These are phyloP conservation scores for Dinothrombium tinctorium DNA, from an alignment of 1,140 invertebrate genomes.

Conservation along the genomic window DNA sequence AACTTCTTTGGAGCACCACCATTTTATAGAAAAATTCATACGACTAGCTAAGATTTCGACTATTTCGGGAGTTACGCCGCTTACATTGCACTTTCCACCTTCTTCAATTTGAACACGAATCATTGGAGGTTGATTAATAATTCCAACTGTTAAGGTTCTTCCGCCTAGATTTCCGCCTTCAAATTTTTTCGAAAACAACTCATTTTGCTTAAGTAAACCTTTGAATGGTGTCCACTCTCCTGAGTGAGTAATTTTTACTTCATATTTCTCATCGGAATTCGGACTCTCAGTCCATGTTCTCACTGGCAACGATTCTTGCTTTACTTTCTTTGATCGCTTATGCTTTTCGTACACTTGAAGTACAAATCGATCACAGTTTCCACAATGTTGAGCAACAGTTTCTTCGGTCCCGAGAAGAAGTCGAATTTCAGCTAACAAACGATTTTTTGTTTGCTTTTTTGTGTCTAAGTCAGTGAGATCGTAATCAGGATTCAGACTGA, in stretches of 20 bases:
- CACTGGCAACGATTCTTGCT: not conserved
- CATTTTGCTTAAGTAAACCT: constrained; percentile 8
- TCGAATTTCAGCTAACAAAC: constrained; percentile 7
- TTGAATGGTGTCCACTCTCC: constrained; percentile 14
- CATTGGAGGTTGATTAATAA: constrained; percentile 13
- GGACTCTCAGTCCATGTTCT: not conserved
- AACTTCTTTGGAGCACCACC: constrained; percentile 9
- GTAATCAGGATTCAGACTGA: not conserved
- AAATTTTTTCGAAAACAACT: constrained; percentile 6
- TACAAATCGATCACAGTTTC: constrained; percentile 8
- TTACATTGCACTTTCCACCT: constrained; percentile 3
- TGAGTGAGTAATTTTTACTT: constrained; percentile 3
- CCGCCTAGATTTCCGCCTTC: constrained; percentile 12
- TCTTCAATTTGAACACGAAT: constrained; percentile 10
- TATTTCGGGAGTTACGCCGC: constrained; percentile 34
- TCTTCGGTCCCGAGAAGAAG: not conserved
- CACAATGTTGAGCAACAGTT: not conserved
- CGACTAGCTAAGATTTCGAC: constrained; percentile 42
- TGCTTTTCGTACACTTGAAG: constrained; percentile 5
- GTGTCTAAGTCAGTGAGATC: constrained; percentile 1
- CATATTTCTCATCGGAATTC: not conserved
- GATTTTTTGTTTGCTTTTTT: constrained; percentile 5
- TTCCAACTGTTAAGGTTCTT: constrained; percentile 13
- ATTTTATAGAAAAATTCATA: constrained; percentile 44
- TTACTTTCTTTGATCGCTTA: not conserved